phyloP scores from a whole-genome alignment of 2,797 vertebrate genomes.

The Psittacula echo region DNA sequence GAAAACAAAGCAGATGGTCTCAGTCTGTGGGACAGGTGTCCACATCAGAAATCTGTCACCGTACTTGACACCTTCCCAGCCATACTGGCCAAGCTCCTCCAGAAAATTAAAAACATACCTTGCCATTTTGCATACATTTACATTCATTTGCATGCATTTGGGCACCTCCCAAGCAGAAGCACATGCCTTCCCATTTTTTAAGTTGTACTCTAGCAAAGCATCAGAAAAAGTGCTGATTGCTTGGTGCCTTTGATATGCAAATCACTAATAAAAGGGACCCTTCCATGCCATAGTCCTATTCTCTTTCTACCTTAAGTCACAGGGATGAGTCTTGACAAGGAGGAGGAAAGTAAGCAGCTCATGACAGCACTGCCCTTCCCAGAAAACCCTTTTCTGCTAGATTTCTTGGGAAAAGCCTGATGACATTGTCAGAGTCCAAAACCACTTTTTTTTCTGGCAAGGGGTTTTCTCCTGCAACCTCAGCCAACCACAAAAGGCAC shows the following conservation, averaged over 20 bases:
- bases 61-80: constrained; percentile 51
- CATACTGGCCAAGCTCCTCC: constrained; percentile 52
- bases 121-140: constrained; percentile 57
- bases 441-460: not conserved
- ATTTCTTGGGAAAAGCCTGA: not conserved
- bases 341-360: not conserved
- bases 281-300: not conserved
- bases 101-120: constrained; percentile 42
- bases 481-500: not conserved
- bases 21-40: constrained; percentile 69
- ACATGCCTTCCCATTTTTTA: constrained; percentile 9
- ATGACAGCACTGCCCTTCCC: not conserved
- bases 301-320: not conserved
- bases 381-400: not conserved
- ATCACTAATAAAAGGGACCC: not conserved
- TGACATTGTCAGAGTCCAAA: not conserved
- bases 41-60: constrained; percentile 64
- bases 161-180: constrained; percentile 14
- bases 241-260: not conserved
- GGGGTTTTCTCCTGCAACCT: not conserved
- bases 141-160: constrained; percentile 47
- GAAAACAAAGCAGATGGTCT: constrained; percentile 68
- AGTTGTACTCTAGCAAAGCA: not conserved
- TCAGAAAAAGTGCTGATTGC: not conserved
- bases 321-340: not conserved